Base-by-base conservation (phyloP, 1,140 invertebrate species). In the Diorhabda sublineata region DNA sequence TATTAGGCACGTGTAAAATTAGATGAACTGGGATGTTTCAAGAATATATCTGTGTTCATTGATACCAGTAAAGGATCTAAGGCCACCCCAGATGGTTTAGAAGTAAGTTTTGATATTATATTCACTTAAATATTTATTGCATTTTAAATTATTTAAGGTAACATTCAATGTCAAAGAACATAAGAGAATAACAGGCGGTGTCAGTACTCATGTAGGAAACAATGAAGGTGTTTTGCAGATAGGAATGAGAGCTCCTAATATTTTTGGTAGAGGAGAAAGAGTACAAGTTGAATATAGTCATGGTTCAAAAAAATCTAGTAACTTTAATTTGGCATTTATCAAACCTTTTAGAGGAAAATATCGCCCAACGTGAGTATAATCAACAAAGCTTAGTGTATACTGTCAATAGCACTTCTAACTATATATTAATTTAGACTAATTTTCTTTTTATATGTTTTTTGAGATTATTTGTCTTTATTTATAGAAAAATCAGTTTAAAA, bases 181-280 rank as follows among this genome's bases (percentile, higher is more conserved):
- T 64, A 88, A 88, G 61, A 79, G 91, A 44, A 76, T 95, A 43
- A 87, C 87, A 58, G 94, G 93, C 7, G 90, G 90, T n/a, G 84
- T 95, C 52, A 92, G 89, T 72, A 94, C 93, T 0, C 85, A 90
- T 69, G 88, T 95, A 66, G 92, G 92, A 43, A 92, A 93, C 73
- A 96, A 96, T 81, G 93, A 95, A 80, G 93, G 91, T 5, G 90
- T 91, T 43, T 73, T 96, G 45, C 84, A 90, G 7, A 81, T 94
- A 26, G 88, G 89, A 47, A 79, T 89, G 7, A 85, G 85, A 75
- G 82, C 91, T 65, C 93, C 93, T 0, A 97, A 96, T 83, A 79
- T 94, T 47, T 84, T 90, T 74, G 95, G 94, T 2, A 82, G 93
- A 74, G 95, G 91, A 3, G 94, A 97, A 84, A 83, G 85, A 44